Evolutionary conservation across 2,113 vertebrate genomes (phyloP).

Genomic region (Atherinomorus stipes): DNA sequence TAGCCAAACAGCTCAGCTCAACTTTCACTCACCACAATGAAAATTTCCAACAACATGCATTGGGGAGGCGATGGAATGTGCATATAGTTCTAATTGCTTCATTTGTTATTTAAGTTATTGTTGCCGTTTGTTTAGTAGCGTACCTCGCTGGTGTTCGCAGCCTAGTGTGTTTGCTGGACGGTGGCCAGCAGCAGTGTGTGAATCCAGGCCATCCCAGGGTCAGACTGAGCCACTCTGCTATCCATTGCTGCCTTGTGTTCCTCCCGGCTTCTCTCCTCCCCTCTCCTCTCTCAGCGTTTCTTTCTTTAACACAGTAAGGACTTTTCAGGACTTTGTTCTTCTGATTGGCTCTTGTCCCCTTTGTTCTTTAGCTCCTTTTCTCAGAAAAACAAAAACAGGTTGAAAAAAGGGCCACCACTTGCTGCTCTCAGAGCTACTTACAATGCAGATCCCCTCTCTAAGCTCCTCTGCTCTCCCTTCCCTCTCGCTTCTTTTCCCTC

Average conservation of each 20-base stretch:
- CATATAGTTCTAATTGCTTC: neutral
- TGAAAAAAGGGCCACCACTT: constrained; percentile 67
- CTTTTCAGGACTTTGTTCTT: constrained; percentile 20
- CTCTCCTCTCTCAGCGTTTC: constrained; percentile 22
- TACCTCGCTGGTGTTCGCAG: constrained; percentile 80
- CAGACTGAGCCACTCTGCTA: constrained; percentile 66
- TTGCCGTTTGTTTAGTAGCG: constrained; percentile 43
- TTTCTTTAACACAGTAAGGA: constrained; percentile 7
- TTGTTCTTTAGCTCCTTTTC: constrained; percentile 36
- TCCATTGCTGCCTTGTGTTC: constrained; percentile 83
- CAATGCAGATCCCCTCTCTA: constrained; percentile 76
- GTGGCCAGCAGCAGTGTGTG: constrained; percentile 71
- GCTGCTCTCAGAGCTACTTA: constrained; percentile 74
- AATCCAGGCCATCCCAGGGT: constrained; percentile 77
- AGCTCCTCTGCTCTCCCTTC: constrained; percentile 61
- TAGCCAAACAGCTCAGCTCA: constrained; percentile 21
- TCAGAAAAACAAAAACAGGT: constrained; percentile 61
- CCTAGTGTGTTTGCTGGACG: constrained; percentile 72
- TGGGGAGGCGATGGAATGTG: neutral
- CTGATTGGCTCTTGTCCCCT: constrained; percentile 8
- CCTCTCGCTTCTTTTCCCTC: constrained; percentile 54
- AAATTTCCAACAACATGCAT: constrained; percentile 1
- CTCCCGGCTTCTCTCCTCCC: constrained; percentile 64
- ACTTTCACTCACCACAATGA: constrained; percentile 31
- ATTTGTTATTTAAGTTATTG: constrained; percentile 5